Evolutionary conservation across 2,113 vertebrate species (phyloP).

Genomic region (Piprites chloris): DNA sequence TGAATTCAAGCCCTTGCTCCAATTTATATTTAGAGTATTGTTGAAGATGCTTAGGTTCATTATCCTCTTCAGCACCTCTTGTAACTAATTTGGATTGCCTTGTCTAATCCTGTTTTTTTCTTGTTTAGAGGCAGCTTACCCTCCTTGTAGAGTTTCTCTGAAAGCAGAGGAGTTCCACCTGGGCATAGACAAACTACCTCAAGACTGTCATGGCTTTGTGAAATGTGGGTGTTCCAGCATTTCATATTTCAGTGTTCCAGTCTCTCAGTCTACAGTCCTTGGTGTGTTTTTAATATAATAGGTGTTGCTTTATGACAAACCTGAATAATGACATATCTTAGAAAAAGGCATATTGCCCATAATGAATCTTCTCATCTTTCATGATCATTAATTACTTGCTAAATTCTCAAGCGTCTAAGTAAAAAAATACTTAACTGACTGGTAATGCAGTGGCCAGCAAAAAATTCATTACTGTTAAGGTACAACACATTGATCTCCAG

Average conservation of each 20-base stretch:
- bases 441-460: slow-evolving; percentile 20
- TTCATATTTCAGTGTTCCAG: neutral
- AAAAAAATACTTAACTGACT: slow-evolving; percentile 35
- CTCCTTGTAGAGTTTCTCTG: neutral
- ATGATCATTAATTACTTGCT: slow-evolving; percentile 44
- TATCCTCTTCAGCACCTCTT: neutral
- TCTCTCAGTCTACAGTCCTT: neutral
- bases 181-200: neutral
- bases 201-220: neutral
- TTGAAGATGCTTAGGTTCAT: neutral
- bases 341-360: neutral
- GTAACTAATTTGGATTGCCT: neutral
- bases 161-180: neutral
- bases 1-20: neutral
- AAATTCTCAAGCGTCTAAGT: slow-evolving; percentile 11
- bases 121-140: neutral
- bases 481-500: slow-evolving; percentile 5
- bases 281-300: neutral
- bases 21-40: neutral
- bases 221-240: neutral
- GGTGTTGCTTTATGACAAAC: neutral
- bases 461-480: slow-evolving; percentile 38
- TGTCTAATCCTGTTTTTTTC: neutral
- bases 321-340: neutral
- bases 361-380: slow-evolving; percentile 7